Conservation (phyloP, 2,888 invertebrate genomes). For the Ctenicera cuprea region DNA sequence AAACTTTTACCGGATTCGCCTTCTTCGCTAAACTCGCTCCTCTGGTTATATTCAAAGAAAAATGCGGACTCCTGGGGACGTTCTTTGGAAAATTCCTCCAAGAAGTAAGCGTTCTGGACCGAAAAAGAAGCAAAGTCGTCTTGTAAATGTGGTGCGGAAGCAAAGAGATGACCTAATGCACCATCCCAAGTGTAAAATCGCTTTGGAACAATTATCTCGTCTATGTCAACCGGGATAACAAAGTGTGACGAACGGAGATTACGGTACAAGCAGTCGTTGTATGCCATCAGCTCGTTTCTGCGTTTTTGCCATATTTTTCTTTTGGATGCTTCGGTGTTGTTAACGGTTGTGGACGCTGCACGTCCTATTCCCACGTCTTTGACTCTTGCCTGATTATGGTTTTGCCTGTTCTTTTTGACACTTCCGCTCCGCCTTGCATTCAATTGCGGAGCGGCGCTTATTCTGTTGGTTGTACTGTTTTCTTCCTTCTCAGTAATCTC, state of each 20-base stretch:
- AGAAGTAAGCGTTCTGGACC: slow-evolving; percentile 79
- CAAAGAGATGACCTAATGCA: slow-evolving; percentile 72
- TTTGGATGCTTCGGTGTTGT: slow-evolving; percentile 31
- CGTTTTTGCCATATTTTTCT: slow-evolving; percentile 80
- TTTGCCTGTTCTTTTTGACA: slow-evolving; percentile 30
- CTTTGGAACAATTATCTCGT: slow-evolving; percentile 84
- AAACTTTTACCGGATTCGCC: slow-evolving; percentile 84
- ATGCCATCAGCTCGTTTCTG: slow-evolving; percentile 82
- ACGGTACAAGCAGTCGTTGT: slow-evolving; percentile 87
- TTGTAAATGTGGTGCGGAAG: slow-evolving; percentile 47
- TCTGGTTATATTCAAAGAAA: slow-evolving; percentile 59
- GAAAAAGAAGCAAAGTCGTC: slow-evolving; percentile 76
- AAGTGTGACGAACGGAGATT: slow-evolving; percentile 80
- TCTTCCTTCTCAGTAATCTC: background rate
- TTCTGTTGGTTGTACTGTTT: background rate
- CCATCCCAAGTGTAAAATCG: slow-evolving; percentile 76
- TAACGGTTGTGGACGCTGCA: slow-evolving; percentile 33
- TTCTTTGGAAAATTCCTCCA: slow-evolving; percentile 53
- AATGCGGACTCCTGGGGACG: slow-evolving; percentile 48
- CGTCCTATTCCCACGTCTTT: slow-evolving; percentile 18
- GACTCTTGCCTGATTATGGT: slow-evolving; percentile 23
- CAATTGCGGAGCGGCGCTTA: background rate
- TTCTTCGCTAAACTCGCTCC: slow-evolving; percentile 74
- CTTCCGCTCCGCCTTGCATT: background rate
- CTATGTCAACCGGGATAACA: slow-evolving; percentile 82